A percentile compares a stretch with the other conserved stretches of the same genome.
Conservation (phyloP, 2,888 invertebrate species). For the Sphecodes monilicornis region DNA sequence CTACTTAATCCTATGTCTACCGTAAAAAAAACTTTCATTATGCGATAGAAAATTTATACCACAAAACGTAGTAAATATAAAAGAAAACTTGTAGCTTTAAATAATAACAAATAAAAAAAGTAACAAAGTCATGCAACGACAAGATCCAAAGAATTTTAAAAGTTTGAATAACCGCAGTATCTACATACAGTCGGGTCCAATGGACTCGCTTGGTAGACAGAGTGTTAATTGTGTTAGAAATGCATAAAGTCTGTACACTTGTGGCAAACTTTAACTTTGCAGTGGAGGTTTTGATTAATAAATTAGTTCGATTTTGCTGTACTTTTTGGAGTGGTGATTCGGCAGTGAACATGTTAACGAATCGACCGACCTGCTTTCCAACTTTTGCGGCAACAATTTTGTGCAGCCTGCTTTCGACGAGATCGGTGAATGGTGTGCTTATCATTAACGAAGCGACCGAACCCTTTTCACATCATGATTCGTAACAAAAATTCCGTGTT, state of each 20-base stretch:
- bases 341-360: not conserved
- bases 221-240: not conserved
- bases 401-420: not conserved
- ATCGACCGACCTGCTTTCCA: not conserved
- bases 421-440: not conserved
- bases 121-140: too few species aligned
- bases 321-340: not conserved
- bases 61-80: too few species aligned
- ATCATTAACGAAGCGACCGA: slow-evolving; percentile 1
- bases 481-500: not conserved
- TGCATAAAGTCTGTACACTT: not conserved
- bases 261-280: too few species aligned
- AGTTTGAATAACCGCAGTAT: too few species aligned
- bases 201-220: too few species aligned
- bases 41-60: too few species aligned
- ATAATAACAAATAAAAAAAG: too few species aligned
- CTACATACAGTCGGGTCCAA: too few species aligned
- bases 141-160: too few species aligned
- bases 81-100: too few species aligned
- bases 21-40: too few species aligned
- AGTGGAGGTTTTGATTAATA: not conserved
- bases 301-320: not conserved
- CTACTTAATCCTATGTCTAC: too few species aligned
- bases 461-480: not conserved
- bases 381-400: slow-evolving; percentile 11